Evolutionary conservation across 2,888 invertebrate genomes (phyloP).

Genomic region (Diadegma fenestrale): DNA sequence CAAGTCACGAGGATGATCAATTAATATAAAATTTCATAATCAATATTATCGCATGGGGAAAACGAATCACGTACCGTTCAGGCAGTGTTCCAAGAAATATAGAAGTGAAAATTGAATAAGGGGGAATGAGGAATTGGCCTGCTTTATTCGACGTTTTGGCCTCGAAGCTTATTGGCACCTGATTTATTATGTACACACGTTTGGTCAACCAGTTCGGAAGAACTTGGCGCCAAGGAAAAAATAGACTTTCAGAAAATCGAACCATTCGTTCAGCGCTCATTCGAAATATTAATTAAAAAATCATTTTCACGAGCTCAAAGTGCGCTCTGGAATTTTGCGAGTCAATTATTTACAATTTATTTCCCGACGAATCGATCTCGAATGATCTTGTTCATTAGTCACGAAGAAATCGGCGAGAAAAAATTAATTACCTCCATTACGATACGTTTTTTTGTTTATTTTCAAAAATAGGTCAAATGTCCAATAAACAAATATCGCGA

Average conservation of each 20-base stretch:
- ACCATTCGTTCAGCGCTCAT: not conserved
- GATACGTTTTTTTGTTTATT: too few relatives aligned
- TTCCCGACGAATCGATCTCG: too few relatives aligned
- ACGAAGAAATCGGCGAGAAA: too few relatives aligned
- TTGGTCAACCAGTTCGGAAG: not conserved
- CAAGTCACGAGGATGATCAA: constrained; percentile 21
- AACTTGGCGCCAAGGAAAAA: not conserved
- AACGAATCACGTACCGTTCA: not conserved
- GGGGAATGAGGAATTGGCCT: not conserved
- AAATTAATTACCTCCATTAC: too few relatives aligned
- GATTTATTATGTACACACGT: not conserved
- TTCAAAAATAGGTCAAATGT: too few relatives aligned
- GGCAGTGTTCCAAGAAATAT: not conserved
- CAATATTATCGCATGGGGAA: constrained; percentile 2
- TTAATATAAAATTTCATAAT: constrained; percentile 29
- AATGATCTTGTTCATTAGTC: not conserved
- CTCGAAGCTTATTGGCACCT: not conserved
- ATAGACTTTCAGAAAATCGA: not conserved
- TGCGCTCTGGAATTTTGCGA: not conserved
- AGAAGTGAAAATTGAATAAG: not conserved
- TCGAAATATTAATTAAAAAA: not conserved
- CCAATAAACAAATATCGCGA: too few relatives aligned
- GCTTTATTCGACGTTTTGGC: not conserved
- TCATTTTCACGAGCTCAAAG: not conserved
- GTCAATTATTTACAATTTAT: too few relatives aligned